Evolutionary conservation across 2,888 invertebrate genomes (phyloP), one percentile per base, ranked within the genome.

Genomic region (Kuschelorhynchus macadamiae): DNA sequence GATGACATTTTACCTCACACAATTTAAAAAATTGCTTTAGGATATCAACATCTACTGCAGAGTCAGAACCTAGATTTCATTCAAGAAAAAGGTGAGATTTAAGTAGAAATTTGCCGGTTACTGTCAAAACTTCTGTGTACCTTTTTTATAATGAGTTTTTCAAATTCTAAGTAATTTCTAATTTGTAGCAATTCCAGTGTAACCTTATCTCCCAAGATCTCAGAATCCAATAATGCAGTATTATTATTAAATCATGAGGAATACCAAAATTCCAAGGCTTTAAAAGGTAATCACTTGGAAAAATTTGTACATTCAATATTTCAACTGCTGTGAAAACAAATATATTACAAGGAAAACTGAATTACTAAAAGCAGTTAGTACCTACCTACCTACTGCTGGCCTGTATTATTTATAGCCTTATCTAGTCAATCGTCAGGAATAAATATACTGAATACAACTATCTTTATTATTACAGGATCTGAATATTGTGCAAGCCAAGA

Each of bases 161-260:
- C 25, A 8, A 46, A 18, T 50, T 36, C 18, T 53, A 53, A 52
- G 36, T 53, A 41, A 12, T 39, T 21, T 8, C 11, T 25, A 55
- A 16, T 55, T 55, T 55, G 41, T 42, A 55, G 55, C 42, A 55
- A 55, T 55, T 42, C 55, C 55, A 41, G 3, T 42, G 17, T 9
- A 14, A 25, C 42, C 12, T 57, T 57, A 57, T 57, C 47, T 57
- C 46, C 36, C 33, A 42, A 32, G 57, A 57, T 57, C 57, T 57
- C 57, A 46, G 57, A 57, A 36, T 33, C 46, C 44, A 16, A 18
- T 56, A 56, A 44, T 44, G 25, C 55, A 42, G 57, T 33, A 57
- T 57, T 57, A n/a, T n/a, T n/a, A 47, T 46, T 49, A 56, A 64
- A 39, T 46, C 50, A 64, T 64, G 64, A 64, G 41, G 16, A 41